A percentile compares a stretch with the other conserved stretches of the same genome.
phyloP scores from a whole-genome alignment of 2,797 vertebrate species.

The Notolabrus celidotus region DNA sequence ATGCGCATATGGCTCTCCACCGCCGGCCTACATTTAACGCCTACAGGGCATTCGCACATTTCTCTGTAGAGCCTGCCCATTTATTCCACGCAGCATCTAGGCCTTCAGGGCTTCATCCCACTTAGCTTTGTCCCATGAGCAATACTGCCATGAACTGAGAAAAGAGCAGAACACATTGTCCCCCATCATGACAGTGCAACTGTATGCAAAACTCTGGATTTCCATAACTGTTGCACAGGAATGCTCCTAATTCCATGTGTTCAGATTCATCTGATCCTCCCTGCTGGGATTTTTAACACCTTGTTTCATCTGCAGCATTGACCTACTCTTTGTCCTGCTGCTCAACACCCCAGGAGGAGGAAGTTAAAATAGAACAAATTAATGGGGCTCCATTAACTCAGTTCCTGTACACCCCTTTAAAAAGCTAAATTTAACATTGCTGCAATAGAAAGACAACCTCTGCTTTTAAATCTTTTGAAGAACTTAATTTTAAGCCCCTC shows the following conservation, averaged over 20 bases:
- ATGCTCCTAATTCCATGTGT: conserved; percentile 15
- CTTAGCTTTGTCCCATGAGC: conserved; percentile 51
- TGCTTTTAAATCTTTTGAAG: conserved; percentile 15
- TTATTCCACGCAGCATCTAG: conserved; percentile 50
- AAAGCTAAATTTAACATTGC: conserved; percentile 56
- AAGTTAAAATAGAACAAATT: conserved; percentile 64
- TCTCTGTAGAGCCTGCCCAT: conserved; percentile 43
- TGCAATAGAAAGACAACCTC: conserved; percentile 29
- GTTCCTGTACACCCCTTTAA: conserved; percentile 41
- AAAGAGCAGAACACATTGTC: conserved; percentile 17
- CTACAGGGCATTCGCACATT: conserved; percentile 58
- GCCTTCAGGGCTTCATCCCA: conserved; percentile 59
- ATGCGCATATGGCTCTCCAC: conserved; percentile 40
- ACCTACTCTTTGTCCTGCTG: conserved; percentile 63
- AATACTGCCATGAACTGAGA: conserved; percentile 10
- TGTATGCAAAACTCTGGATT: conserved; percentile 28
- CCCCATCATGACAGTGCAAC: conserved; percentile 38
- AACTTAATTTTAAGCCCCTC: conserved; percentile 7
- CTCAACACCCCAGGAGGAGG: conserved; percentile 45
- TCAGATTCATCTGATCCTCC: conserved; percentile 38
- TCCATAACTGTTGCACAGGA: conserved; percentile 29
- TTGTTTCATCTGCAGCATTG: conserved; percentile 50
- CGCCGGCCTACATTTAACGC: conserved; percentile 57
- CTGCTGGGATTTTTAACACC: conserved; percentile 56
- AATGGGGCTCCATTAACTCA: conserved; percentile 60